Base-by-base conservation (phyloP, 2,888 invertebrate genomes). In the Ctena decussata region DNA sequence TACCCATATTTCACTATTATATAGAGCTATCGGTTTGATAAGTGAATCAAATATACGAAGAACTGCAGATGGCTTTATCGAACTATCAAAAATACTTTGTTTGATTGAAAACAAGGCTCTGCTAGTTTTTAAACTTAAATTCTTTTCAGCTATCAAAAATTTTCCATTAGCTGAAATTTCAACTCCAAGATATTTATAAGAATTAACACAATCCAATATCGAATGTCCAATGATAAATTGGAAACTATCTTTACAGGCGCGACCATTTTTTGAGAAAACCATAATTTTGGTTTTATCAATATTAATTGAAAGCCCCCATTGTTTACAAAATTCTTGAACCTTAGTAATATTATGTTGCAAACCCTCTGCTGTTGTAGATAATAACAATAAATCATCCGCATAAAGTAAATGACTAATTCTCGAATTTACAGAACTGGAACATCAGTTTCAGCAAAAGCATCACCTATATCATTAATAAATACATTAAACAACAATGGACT, bases 321-420 rank as follows among this genome's bases (percentile, higher is more conserved):
- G 6, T 27, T 60, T 30, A 30, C 60, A 60, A 60, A 60, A 60
- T 18, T 60, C 60, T 5, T 60, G 24, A 6, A 8, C 60, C 30
- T 24, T 60, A 60, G 21, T 60, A 30, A 60, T 60, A 18, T 60
- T 60, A 30, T 30, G 27, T 60, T 60, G 60, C 30, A 60, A 30
- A 11, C 53, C 53, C n/a, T 53, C 53, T n/a, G 60, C 60, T 60
- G 24, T 30, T 30, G 24, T 60, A 2, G 30, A 24, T 27, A 60
- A n/a, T 30, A 60, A 60, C 60, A 60, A 60, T 30, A 60, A 60
- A 60, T 60, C 60, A 30, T 60, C 60, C 2, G 60, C 60, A 60
- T 60, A 60, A 24, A 60, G 60, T 60, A 60, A 30, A 30, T 30
- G 60, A 30, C 60, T 60, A 27, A 60, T 60, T 8, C 27, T 60